These are phyloP conservation scores for Takifugu rubripes DNA, from an alignment of 2,797 vertebrate genomes.

Conservation along the genomic window DNA sequence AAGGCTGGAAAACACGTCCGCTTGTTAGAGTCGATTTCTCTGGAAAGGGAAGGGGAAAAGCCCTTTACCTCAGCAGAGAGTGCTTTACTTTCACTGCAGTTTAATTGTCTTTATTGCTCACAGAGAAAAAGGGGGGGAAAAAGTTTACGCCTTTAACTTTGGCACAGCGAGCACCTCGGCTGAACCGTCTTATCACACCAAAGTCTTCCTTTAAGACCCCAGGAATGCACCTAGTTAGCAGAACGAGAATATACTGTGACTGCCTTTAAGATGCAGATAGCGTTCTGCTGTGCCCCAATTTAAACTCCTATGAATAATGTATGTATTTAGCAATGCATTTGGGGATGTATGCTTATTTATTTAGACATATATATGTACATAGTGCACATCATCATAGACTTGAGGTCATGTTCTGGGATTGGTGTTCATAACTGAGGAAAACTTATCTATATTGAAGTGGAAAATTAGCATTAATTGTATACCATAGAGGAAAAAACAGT, in stretches of 20 bases:
- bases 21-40: slow-evolving; percentile 65
- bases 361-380: background rate
- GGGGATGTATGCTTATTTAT: slow-evolving; percentile 9
- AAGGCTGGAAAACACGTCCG: slow-evolving; percentile 61
- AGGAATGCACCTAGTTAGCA: slow-evolving; percentile 63
- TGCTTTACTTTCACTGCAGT: slow-evolving; percentile 42
- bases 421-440: too few relatives aligned
- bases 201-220: slow-evolving; percentile 49
- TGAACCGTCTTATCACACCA: slow-evolving; percentile 43
- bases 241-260: slow-evolving; percentile 36
- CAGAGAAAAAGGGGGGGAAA: slow-evolving; percentile 2
- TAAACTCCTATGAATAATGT: slow-evolving; percentile 57
- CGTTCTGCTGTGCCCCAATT: slow-evolving; percentile 57
- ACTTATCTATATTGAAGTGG: too few relatives aligned
- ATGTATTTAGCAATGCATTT: slow-evolving; percentile 37
- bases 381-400: too few relatives aligned
- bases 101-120: slow-evolving; percentile 54
- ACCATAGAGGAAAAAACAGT: too few relatives aligned
- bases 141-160: slow-evolving; percentile 59
- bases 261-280: slow-evolving; percentile 47
- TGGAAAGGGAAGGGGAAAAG: slow-evolving; percentile 32
- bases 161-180: slow-evolving; percentile 23
- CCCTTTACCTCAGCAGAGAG: slow-evolving; percentile 34
- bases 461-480: too few relatives aligned
- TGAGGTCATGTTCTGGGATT: too few relatives aligned